Percentiles rank a stretch among this genome's conserved stretches.
phyloP scores from a whole-genome alignment of 2,797 vertebrate species.

The Microctenopoma lineatum region DNA sequence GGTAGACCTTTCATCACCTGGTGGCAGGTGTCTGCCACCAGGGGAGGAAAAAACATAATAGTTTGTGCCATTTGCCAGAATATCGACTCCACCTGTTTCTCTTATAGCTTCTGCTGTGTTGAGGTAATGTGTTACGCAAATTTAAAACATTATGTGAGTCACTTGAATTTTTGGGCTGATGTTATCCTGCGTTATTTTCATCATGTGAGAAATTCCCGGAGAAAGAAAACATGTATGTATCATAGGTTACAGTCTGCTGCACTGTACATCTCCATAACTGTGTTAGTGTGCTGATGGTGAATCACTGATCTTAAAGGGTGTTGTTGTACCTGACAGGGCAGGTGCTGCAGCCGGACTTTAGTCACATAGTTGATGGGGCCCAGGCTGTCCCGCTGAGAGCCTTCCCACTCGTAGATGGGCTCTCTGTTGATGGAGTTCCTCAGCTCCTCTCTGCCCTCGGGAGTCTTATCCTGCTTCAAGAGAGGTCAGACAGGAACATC shows the following conservation, averaged over 20 bases:
- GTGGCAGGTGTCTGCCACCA: conserved; percentile 21
- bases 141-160: conserved; percentile 55
- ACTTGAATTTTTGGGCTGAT: conserved; percentile 39
- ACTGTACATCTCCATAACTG: conserved; percentile 35
- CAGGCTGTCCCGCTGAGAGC: conserved; percentile 87
- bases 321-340: conserved; percentile 90
- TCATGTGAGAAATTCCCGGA: conserved; percentile 51
- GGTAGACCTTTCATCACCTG: not conserved
- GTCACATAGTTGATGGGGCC: conserved; percentile 89
- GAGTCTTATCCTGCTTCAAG: conserved; percentile 60
- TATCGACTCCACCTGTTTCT: conserved; percentile 38
- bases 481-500: conserved; percentile 1
- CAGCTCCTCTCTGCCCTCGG: conserved; percentile 83
- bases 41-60: conserved; percentile 6
- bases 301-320: conserved; percentile 25
- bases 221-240: conserved; percentile 40
- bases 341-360: conserved; percentile 92
- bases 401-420: conserved; percentile 88
- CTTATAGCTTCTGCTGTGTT: conserved; percentile 33
- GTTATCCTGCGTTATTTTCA: conserved; percentile 29
- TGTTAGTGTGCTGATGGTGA: not conserved
- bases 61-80: not conserved
- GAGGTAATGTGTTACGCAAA: conserved; percentile 66
- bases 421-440: conserved; percentile 88
- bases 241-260: conserved; percentile 17